Evolutionary conservation across 2,888 invertebrate genomes (phyloP), one percentile per base, ranked within the genome.

Genomic region (Lasioglossum morio): DNA sequence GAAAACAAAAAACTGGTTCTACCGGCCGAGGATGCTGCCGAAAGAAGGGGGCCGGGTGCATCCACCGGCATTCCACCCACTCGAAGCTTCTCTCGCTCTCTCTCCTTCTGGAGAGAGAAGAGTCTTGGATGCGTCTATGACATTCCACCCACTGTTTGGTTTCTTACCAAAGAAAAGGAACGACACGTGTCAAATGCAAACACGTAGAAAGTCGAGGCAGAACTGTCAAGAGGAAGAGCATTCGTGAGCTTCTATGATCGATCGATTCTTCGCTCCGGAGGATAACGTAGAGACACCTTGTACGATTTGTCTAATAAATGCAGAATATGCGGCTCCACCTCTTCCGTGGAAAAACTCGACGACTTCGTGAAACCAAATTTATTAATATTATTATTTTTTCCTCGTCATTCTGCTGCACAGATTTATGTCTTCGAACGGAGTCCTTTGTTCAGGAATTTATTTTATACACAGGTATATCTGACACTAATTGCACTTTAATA

Each of bases 1-100:
- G 84, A 89, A 92, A 92, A 92, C 88, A 91, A 82, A 69, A 88
- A 92, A 92, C 92, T 92, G 90, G 91, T 92, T 91, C 80, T 84
- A 63, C 84, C 83, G 79, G 85, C 77, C 72, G 66, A 78, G 70
- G 72, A 60, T 81, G 81, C 78, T 77, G 82, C 76, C 89, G 89
- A 85, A 87, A 88, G 63, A 37, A 77, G 60, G 48, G 43, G 46
- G 57, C 40, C 75, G 69, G 82, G 70, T 82, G 86, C 86, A 70
- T 40, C 40, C 40, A 40, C 40, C 40, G 70, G 70, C 40, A 90
- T 91, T 91, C 91, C 91, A 91, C 91, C 91, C 91, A 91, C 91
- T 84, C 91, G 43, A 86, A 48, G 60, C 57, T 57, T 60, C 3
- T 14, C 27, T 60, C 60, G 0, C 27, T 12, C 60, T 14, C 30